Percentiles rank a stretch among this genome's conserved stretches.
Evolutionary conservation across 2,888 invertebrate genomes (phyloP).

Genomic region (Fabriciana adippe): DNA sequence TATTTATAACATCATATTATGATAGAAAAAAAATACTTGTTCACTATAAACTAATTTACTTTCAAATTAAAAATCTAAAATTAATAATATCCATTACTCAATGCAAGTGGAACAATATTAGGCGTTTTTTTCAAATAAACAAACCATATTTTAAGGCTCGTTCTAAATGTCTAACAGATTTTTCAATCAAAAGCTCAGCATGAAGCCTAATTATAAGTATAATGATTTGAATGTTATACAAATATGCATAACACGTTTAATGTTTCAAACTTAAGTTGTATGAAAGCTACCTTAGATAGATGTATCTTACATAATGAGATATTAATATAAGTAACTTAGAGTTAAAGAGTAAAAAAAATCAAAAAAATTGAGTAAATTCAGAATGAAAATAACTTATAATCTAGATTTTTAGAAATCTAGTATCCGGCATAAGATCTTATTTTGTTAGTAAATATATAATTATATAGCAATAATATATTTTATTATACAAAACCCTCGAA

Average conservation of each 20-base stretch:
- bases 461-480: too few species aligned
- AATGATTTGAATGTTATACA: slow-evolving; percentile 58
- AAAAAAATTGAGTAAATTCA: too few species aligned
- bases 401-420: too few species aligned
- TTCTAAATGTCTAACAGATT: slow-evolving; percentile 42
- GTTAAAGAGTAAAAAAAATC: too few species aligned
- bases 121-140: slow-evolving; percentile 28
- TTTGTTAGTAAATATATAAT: too few species aligned
- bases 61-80: slow-evolving; percentile 30
- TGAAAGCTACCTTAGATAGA: slow-evolving; percentile 8
- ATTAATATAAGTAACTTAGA: not conserved
- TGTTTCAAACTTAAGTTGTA: not conserved
- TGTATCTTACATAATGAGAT: not conserved
- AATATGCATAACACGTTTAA: slow-evolving; percentile 40
- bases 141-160: slow-evolving; percentile 36
- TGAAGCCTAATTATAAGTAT: slow-evolving; percentile 67
- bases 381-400: too few species aligned
- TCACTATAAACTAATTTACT: slow-evolving; percentile 23
- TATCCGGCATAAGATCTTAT: too few species aligned
- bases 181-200: slow-evolving; percentile 71
- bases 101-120: slow-evolving; percentile 39
- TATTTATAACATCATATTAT: not conserved
- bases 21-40: slow-evolving; percentile 6
- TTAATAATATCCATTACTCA: slow-evolving; percentile 44
- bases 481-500: too few species aligned